These are phyloP conservation scores for Tetranychus urticae DNA, from an alignment of 1,140 invertebrate species.

Conservation along the genomic window DNA sequence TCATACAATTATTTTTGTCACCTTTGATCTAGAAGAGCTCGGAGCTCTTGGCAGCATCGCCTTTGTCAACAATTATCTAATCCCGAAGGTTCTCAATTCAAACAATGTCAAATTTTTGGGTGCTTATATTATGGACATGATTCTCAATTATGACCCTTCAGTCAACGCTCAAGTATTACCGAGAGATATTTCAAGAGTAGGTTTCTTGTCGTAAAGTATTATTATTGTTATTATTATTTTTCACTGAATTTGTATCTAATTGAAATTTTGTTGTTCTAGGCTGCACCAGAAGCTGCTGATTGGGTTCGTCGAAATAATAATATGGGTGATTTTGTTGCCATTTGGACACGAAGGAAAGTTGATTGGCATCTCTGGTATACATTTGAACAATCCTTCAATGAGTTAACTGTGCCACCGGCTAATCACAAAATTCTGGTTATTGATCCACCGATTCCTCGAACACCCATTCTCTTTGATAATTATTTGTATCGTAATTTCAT, in stretches of 20 bases:
- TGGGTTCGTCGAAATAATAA: not conserved
- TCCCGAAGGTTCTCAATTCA: slow-evolving; percentile 10
- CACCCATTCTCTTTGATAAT: slow-evolving; percentile 5
- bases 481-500: slow-evolving; percentile 15
- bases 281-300: not conserved
- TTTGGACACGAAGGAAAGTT: slow-evolving; percentile 18
- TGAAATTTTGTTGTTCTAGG: not conserved
- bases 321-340: slow-evolving; percentile 20
- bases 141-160: slow-evolving; percentile 19
- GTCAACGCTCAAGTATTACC: slow-evolving; percentile 7
- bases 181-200: not conserved
- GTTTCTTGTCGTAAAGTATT: not conserved
- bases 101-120: slow-evolving; percentile 14
- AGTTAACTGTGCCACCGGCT: slow-evolving; percentile 9
- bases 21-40: slow-evolving; percentile 24
- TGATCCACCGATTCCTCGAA: slow-evolving; percentile 7
- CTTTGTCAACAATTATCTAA: slow-evolving; percentile 22
- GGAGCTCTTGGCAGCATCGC: slow-evolving; percentile 20
- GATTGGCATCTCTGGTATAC: slow-evolving; percentile 16
- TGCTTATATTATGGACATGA: slow-evolving; percentile 23
- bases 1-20: slow-evolving; percentile 23
- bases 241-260: not conserved
- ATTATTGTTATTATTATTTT: not conserved
- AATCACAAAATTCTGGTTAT: slow-evolving; percentile 11
- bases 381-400: slow-evolving; percentile 12